Conservation (phyloP, 2,797 vertebrate genomes). For the Acanthis flammea region DNA sequence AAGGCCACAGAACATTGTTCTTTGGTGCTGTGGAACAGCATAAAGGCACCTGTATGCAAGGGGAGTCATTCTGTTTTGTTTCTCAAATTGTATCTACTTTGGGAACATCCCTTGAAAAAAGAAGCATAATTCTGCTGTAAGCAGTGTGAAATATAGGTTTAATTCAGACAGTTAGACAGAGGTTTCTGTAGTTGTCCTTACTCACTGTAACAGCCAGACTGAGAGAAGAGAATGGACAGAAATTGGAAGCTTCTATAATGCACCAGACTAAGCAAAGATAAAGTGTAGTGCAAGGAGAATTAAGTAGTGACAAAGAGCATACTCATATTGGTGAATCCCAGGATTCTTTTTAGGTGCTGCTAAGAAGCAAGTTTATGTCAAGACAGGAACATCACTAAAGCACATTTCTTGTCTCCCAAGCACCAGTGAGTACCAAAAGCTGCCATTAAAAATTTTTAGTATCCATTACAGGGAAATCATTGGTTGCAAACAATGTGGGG, state of each 20-base stretch:
- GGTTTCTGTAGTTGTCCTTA: not conserved
- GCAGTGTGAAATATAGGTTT: not conserved
- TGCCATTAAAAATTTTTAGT: not conserved
- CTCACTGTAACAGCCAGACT: not conserved
- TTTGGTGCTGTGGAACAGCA: not conserved
- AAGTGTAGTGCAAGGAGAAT: not conserved
- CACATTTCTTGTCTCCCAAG: not conserved
- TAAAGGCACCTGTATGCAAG: not conserved
- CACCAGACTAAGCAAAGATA: not conserved
- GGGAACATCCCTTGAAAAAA: not conserved
- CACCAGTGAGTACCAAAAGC: not conserved
- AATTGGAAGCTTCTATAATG: not conserved
- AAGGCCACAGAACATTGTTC: rapidly evolving
- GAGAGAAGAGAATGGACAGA: not conserved
- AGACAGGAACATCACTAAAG: not conserved
- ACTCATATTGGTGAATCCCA: not conserved
- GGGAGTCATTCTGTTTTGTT: not conserved
- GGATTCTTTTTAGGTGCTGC: not conserved
- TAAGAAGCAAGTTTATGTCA: not conserved
- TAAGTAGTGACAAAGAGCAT: not conserved
- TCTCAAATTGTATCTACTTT: not conserved
- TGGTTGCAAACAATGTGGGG: not conserved
- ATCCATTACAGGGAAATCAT: not conserved
- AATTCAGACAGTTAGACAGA: not conserved
- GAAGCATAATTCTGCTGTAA: not conserved